phyloP scores from a whole-genome alignment of 2,797 vertebrate genomes.

The Decapterus maruadsi region DNA sequence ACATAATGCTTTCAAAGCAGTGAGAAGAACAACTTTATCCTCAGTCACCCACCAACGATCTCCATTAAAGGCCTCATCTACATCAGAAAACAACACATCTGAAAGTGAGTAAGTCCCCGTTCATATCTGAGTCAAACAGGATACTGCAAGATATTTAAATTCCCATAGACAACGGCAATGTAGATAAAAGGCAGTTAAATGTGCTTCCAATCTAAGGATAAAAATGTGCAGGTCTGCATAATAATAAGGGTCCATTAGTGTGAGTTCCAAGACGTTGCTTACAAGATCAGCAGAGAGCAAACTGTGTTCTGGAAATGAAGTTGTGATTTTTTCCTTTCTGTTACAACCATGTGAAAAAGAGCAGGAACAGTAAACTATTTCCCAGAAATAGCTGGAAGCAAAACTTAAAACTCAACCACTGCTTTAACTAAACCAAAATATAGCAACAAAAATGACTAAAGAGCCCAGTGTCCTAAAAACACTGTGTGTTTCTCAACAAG shows the following conservation, averaged over 20 bases:
- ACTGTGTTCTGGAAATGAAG: background rate
- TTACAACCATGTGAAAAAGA: conserved; percentile 18
- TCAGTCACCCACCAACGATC: background rate
- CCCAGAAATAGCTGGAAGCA: conserved; percentile 45
- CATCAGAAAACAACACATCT: background rate
- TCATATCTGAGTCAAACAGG: background rate
- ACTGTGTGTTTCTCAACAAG: background rate
- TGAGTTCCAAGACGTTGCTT: background rate
- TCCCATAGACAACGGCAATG: background rate
- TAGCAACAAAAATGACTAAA: conserved; percentile 7
- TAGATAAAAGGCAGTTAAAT: background rate
- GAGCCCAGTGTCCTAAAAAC: conserved; percentile 7
- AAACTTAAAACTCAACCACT: conserved; percentile 35
- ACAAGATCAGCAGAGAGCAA: background rate
- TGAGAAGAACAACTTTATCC: background rate
- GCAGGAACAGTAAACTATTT: conserved; percentile 16
- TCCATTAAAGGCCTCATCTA: too few relatives aligned
- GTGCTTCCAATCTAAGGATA: background rate
- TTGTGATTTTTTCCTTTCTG: background rate
- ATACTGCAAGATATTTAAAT: too few relatives aligned
- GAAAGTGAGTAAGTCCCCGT: background rate
- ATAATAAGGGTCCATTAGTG: too few relatives aligned
- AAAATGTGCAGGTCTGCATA: background rate
- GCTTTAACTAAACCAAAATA: conserved; percentile 12
- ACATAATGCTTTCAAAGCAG: background rate